Percentiles rank a stretch among this genome's conserved stretches.
These are phyloP conservation scores for Pseudochromis fuscus DNA, from an alignment of 2,797 vertebrate genomes.

Conservation along the genomic window DNA sequence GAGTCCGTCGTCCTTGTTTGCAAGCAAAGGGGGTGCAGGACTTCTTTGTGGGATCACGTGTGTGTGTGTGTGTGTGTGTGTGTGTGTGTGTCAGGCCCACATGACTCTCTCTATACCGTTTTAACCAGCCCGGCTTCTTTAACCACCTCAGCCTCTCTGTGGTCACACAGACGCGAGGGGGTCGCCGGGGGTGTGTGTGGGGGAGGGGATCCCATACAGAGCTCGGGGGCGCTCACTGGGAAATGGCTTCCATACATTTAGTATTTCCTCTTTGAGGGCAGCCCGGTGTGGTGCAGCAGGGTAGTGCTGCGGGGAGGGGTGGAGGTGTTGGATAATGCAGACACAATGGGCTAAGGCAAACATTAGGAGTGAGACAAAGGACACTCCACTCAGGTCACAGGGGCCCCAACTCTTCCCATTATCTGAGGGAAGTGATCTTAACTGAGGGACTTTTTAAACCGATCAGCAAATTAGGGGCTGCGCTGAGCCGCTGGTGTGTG, in stretches of 20 bases:
- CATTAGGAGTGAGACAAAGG: constrained; percentile 92
- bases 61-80: constrained; percentile 31
- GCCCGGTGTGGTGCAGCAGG: constrained; percentile 53
- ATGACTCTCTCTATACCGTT: constrained; percentile 58
- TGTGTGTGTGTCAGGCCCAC: constrained; percentile 19
- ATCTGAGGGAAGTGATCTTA: constrained; percentile 82
- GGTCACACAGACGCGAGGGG: constrained; percentile 42
- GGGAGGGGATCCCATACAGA: constrained; percentile 51
- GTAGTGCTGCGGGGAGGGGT: constrained; percentile 64
- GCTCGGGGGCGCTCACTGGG: constrained; percentile 66
- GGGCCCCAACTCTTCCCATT: constrained; percentile 82
- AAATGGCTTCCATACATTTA: constrained; percentile 88
- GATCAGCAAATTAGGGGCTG: constrained; percentile 76
- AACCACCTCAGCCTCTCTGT: constrained; percentile 62
- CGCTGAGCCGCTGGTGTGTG: constrained; percentile 53
- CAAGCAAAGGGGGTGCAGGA: constrained; percentile 33
- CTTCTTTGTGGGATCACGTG: constrained; percentile 38
- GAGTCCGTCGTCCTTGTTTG: constrained; percentile 53
- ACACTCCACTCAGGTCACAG: constrained; percentile 75
- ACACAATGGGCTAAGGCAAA: constrained; percentile 89
- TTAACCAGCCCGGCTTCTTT: constrained; percentile 62
- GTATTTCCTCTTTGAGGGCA: constrained; percentile 74
- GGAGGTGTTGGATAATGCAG: constrained; percentile 75
- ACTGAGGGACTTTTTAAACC: constrained; percentile 76
- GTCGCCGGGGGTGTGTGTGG: constrained; percentile 20